phyloP scores from a whole-genome alignment of 2,888 invertebrate species.

The Sepioteuthis lessoniana region DNA sequence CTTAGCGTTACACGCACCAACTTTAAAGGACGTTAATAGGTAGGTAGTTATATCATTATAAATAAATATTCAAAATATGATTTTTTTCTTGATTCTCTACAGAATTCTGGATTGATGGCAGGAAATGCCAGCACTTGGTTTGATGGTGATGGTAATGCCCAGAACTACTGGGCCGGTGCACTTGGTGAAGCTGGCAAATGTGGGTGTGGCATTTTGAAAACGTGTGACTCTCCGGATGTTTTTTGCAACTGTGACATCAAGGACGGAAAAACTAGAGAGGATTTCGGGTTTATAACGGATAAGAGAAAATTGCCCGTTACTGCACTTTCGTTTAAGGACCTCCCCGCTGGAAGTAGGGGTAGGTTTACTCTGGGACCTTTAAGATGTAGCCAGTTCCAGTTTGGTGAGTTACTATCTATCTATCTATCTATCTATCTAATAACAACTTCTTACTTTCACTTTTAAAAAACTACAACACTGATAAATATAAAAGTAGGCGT shows the following conservation, averaged over 20 bases:
- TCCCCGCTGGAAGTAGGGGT: slow-evolving; percentile 52
- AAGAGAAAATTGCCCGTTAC: slow-evolving; percentile 63
- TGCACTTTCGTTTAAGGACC: slow-evolving; percentile 55
- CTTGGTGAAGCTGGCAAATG: slow-evolving; percentile 56
- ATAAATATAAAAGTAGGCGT: too few species aligned
- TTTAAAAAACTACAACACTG: too few species aligned
- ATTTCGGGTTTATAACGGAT: slow-evolving; percentile 64
- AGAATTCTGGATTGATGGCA: slow-evolving; percentile 14
- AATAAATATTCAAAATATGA: too few species aligned
- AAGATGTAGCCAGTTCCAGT: slow-evolving; percentile 61
- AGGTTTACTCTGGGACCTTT: slow-evolving; percentile 58
- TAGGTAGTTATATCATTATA: too few species aligned
- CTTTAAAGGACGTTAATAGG: too few species aligned
- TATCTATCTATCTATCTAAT: too few species aligned
- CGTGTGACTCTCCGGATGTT: slow-evolving; percentile 56
- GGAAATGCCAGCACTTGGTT: not conserved
- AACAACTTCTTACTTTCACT: too few species aligned
- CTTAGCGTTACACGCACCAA: too few species aligned
- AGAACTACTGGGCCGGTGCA: slow-evolving; percentile 60
- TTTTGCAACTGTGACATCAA: slow-evolving; percentile 68
- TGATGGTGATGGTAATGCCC: not conserved
- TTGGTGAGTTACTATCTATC: slow-evolving; percentile 59
- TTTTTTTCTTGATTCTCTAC: not conserved
- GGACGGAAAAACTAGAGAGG: slow-evolving; percentile 61
- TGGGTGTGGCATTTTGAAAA: slow-evolving; percentile 63